Base-by-base conservation (phyloP, 1,140 invertebrate species). In the Zaprionus camerounensis region DNA sequence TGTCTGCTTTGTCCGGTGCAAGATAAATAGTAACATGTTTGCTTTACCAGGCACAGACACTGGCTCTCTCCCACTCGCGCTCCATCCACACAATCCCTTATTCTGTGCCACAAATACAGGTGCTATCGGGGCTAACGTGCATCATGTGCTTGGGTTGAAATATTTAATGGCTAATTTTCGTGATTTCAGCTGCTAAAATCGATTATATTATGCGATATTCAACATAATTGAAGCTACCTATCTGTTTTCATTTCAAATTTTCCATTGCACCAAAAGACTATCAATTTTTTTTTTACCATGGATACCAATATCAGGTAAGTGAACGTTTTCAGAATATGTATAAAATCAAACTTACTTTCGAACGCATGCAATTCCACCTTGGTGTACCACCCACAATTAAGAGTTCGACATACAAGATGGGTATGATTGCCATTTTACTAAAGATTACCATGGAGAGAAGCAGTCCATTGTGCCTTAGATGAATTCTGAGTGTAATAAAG, bases 11-110 rank as follows among this genome's bases (percentile, higher is more conserved):
- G 64, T 79, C 61, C 66, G 51, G 31, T 75, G 57, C 57, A 80
- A 88, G 85, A 87, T 84, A 87, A 87, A 88, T 87, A 71, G 85
- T 84, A 81, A 84, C 83, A 88, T 88, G 81, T 87, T 88, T 88
- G 71, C 71, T 67, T 78, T 51, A 22, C 46, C 46, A 51, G 20
- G n/a, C 41, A 46, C n/a, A 17, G 41, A n/a, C n/a, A 5, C 41
- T 9, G 41, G 2, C 46, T 5, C 26, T 24, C 34, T 56, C n/a
- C 36, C 15, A 53, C 49, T 28, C 46, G 9, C n/a, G 0, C 38
- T 51, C 9, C 46, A 11, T 51, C 9, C 46, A 11, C 9, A 5
- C 20, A 4, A 58, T 34, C 31, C 26, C 31, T 34, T n/a, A 51
- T 13, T 13, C 44, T 51, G 44, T 20, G 24, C 68, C 53, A 55